phyloP scores from a whole-genome alignment of 2,113 vertebrate species.

The Megalops atlanticus region DNA sequence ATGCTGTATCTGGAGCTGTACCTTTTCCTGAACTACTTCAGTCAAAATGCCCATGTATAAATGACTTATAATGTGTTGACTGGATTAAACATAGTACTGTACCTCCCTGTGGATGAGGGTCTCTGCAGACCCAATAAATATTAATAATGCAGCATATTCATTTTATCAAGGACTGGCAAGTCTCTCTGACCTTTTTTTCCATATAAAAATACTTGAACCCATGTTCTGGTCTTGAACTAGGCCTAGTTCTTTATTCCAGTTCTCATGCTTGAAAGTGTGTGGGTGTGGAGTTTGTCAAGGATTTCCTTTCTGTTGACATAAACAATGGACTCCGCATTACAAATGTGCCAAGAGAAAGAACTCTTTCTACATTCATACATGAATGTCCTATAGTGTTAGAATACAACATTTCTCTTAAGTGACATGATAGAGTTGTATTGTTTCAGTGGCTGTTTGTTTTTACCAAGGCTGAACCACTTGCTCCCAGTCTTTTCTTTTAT shows the following conservation, averaged over 20 bases:
- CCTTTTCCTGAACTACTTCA: no score
- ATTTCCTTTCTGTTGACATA: constrained; percentile 45
- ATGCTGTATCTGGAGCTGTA: no score
- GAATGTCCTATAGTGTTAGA: not conserved
- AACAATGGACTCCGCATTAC: constrained; percentile 59
- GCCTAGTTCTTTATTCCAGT: not conserved
- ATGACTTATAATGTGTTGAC: not conserved
- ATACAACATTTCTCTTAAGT: not conserved
- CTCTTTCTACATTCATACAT: constrained; percentile 5
- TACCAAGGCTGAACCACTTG: not conserved
- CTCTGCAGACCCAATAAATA: not conserved
- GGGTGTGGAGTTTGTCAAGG: constrained; percentile 41
- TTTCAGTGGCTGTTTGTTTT: not conserved
- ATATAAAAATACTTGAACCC: not conserved
- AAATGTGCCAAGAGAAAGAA: constrained; percentile 49
- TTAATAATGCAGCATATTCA: no score
- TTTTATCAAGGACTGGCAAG: not conserved
- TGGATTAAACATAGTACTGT: not conserved
- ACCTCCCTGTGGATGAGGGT: no score
- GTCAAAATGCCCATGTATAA: not conserved
- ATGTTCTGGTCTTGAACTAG: not conserved
- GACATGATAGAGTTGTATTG: no score
- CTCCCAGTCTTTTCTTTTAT: not conserved
- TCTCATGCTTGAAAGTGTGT: constrained; percentile 27
- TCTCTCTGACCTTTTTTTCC: not conserved